These are phyloP conservation scores for Pseudopodoces humilis DNA, from an alignment of 2,113 vertebrate genomes.

Conservation along the genomic window DNA sequence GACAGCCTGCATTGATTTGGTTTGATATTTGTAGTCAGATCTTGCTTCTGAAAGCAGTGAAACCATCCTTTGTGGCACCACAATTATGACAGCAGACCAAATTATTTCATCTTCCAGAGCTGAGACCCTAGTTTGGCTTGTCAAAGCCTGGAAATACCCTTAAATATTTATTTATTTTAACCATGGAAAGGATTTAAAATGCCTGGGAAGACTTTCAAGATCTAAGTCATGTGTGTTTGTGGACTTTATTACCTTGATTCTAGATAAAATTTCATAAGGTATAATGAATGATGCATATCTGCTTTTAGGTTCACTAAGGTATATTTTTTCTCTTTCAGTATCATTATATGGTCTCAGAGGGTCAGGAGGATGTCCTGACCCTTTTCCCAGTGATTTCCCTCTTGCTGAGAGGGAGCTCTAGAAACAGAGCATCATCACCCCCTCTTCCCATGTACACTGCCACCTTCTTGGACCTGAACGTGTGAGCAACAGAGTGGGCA, in stretches of 20 bases:
- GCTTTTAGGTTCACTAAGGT: neutral
- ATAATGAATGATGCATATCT: neutral
- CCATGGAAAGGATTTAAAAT: neutral
- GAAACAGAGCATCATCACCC: neutral
- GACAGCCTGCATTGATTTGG: conserved; percentile 23
- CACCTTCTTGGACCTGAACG: neutral
- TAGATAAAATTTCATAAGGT: neutral
- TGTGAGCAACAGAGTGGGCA: rapidly evolving
- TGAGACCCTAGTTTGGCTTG: neutral
- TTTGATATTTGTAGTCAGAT: conserved; percentile 18
- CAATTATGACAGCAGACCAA: neutral
- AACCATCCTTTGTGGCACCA: neutral
- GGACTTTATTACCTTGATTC: neutral
- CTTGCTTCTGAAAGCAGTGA: neutral
- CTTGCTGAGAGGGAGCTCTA: neutral
- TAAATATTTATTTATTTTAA: neutral
- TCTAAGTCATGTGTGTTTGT: neutral
- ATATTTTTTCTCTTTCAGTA: neutral
- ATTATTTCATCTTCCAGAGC: neutral
- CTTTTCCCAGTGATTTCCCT: neutral
- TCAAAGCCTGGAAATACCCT: neutral
- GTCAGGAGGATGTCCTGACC: neutral
- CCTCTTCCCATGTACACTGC: neutral
- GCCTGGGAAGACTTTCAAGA: neutral
- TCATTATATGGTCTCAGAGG: neutral